Evolutionary conservation across 1,140 invertebrate species (phyloP), one percentile per base, ranked within the genome.

Genomic region (Drosophila truncata): DNA sequence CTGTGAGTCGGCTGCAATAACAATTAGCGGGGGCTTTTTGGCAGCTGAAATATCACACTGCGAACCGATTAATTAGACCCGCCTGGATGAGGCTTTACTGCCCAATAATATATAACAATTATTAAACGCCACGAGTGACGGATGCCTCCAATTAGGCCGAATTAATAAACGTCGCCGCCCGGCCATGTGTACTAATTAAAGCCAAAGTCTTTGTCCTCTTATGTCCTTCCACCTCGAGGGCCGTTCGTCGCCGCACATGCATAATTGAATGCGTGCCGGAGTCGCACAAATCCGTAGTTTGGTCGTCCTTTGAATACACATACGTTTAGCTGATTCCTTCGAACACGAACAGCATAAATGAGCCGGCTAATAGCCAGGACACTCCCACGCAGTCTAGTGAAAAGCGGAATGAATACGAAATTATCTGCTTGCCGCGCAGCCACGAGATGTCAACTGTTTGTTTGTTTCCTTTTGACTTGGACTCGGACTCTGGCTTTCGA

Each of bases 331-430:
- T 63, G 72, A 66, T 62, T 44, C 50, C 41, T 35, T 27, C 55
- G 66, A 64, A 75, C 85, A 78, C 60, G 71, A 64, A 63, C 54
- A 55, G 72, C 70, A 67, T 70, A 82, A 82, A 75, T 73, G 70
- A 57, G 42, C 37, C 60, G 58, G 46, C 61, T 71, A 64, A 69
- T 63, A 37, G 65, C 58, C 9, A 61, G 20, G 50, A 49, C 61
- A 49, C 63, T 37, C 49, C 57, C 75, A 35, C 29, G 31, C 63
- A 29, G 35, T 41, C 63, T 49, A 70, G 60, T 73, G 74, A 72
- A 73, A 76, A 80, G 66, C 82, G 75, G 63, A 85, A 85, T 91
- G 85, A 90, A 90, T 90, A 90, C 83, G 61, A 73, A 91, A 91
- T 91, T 72, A 85, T 69, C 67, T 55, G 76, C n/a, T 33, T 4